Evolutionary conservation across 1,140 invertebrate genomes (phyloP), one percentile per base, ranked within the genome.

Genomic region (Brachionus manjavacas): DNA sequence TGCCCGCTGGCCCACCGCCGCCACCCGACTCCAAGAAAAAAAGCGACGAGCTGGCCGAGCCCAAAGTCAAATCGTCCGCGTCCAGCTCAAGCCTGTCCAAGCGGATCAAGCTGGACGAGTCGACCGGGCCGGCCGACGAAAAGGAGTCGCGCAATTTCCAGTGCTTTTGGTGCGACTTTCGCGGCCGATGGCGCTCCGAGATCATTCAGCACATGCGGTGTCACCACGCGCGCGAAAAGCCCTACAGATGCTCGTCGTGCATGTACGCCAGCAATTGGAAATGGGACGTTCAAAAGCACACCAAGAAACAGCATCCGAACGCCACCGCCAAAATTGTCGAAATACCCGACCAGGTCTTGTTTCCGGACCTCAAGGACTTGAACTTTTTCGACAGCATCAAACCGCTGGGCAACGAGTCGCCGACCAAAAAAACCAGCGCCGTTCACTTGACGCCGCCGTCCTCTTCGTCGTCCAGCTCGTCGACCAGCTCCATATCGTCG

Each of bases 161-260:
- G 25, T 90, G 89, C 84, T 85, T 86, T 39, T 86, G 87, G 31
- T 89, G 89, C 79, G 88, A 89, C 76, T 89, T 88, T 83, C 76
- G 87, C 64, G 89, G 89, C 2, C 86, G 89, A 72, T 90, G 89
- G 89, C 88, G 88, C 9, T 88, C 87, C 23, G 89, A 90, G 85
- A 88, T 90, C 23, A 88, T 87, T 16, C 88, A 89, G 85, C 89
- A 90, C 78, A 89, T 90, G 89, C 88, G 89, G 84, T 89, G 89
- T 84, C 89, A 90, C 83, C 84, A 84, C n/a, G 89, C 89, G 6
- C 87, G 89, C 60, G 88, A 89, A 64, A 89, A 89, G 68, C 88
- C 89, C 9, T 90, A 88, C 84, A 85, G 86, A 74, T 90, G 89
- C 79, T 88, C 88, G 11, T 84, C 87, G 39, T 90, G 89, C 83